A percentile compares a stretch with the other conserved stretches of the same genome.
phyloP scores from a whole-genome alignment of 2,113 vertebrate genomes.

The Microcebus ravelobensis region DNA sequence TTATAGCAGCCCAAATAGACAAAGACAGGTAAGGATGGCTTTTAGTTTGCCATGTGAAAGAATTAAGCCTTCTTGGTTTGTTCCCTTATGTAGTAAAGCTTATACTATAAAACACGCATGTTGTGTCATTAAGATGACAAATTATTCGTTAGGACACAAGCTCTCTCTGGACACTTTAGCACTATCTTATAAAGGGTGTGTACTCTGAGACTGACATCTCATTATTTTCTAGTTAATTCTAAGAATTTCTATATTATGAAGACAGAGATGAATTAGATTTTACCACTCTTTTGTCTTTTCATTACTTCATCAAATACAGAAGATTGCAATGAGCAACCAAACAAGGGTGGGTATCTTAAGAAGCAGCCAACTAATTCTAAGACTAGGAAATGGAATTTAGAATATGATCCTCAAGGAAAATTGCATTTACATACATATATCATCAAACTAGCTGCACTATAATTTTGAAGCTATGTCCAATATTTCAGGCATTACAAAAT shows the following conservation, averaged over 20 bases:
- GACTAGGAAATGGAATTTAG: constrained; percentile 27
- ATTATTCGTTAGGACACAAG: background rate
- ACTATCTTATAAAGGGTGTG: background rate
- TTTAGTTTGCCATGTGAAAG: background rate
- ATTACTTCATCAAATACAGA: constrained; percentile 24
- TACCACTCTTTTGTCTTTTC: background rate
- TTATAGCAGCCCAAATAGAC: background rate
- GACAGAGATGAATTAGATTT: constrained; percentile 42
- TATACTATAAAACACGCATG: background rate
- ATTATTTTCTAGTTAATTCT: constrained; percentile 57
- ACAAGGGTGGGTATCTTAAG: background rate
- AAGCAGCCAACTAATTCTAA: background rate
- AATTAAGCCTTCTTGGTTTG: background rate
- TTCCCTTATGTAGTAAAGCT: background rate
- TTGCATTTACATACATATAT: constrained; percentile 19
- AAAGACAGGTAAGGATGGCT: background rate
- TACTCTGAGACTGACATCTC: constrained; percentile 4
- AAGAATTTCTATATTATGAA: constrained; percentile 44
- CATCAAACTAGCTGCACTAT: constrained; percentile 17
- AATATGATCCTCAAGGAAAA: constrained; percentile 36
- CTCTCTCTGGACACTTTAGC: background rate
- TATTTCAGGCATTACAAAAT: constrained; percentile 53
- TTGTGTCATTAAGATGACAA: constrained; percentile 19
- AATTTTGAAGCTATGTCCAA: constrained; percentile 29
- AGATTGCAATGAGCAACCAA: constrained; percentile 32